Base-by-base conservation (phyloP, 2,888 invertebrate genomes). In the Incurvaria masculella region DNA sequence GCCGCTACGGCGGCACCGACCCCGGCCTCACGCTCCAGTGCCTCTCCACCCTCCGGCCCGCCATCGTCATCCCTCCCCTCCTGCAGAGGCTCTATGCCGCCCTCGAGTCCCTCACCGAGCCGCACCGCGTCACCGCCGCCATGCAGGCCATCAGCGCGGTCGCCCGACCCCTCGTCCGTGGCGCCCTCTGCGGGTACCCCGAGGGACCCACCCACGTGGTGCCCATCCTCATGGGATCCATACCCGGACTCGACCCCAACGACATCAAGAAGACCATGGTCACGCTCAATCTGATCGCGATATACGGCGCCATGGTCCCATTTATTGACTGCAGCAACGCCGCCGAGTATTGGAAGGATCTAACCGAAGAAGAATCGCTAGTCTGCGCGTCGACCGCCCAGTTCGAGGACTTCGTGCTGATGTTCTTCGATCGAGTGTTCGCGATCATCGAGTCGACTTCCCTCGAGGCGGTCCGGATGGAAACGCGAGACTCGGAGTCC, bases 241-340 rank as follows among this genome's bases (percentile, higher is more conserved):
- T 97, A 17, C 95, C 96, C 0, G 95, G 94, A 14, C 87, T 97
- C 41, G 96, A 96, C 66, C 87, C 92, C 0, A 96, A 96, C 61
- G 95, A 96, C 66, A 81, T 88, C 40, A 82, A 83, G 54, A 90
- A 90, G 66, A 87, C 87, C 20, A 72, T 87, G 46, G 81, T 88
- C 20, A 88, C 92, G 0, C 83, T 94, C 51, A 89, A 90, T 59
- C 86, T 93, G 59, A 86, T 94, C 47, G 81, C 88, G 4, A 84
- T 87, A 42, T 85, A 91, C 61, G 82, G 85, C 14, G 86, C 86
- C 54, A 81, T 94, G 75, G 84, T 95, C 21, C 92, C 94, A 0
- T 70, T 93, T 20, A 86, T 92, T 5, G 93, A 97, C 65, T 94
- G 91, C 53, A 94, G 94, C 5, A 82, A 84, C 14, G 91, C 92